Evolutionary conservation across 2,113 vertebrate genomes (phyloP).

Genomic region (Epinephelus moara): DNA sequence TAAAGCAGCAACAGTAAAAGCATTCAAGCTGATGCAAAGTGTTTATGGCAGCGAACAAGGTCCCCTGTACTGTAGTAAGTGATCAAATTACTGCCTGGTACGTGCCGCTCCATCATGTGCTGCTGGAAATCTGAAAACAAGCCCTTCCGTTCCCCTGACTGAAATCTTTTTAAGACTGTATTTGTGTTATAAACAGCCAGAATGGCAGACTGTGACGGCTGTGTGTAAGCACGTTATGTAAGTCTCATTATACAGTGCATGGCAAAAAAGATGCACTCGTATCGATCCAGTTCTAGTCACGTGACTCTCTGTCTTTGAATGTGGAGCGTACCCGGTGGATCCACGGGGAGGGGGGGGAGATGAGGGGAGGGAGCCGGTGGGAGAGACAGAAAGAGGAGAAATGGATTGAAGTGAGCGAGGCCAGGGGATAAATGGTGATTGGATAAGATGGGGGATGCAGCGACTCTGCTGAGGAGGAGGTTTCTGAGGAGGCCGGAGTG

Average conservation of each 20-base stretch:
- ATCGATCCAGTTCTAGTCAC: conserved; percentile 76
- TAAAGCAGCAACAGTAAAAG: conserved; percentile 52
- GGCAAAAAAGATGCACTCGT: conserved; percentile 70
- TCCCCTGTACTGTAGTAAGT: conserved; percentile 42
- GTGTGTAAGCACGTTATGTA: conserved; percentile 72
- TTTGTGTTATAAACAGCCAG: conserved; percentile 30
- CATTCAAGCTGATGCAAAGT: conserved; percentile 48
- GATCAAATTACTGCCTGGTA: conserved; percentile 67
- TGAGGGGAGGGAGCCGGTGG: neutral
- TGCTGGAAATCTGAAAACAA: conserved; percentile 44
- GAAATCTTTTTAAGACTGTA: conserved; percentile 7
- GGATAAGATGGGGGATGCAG: conserved; percentile 20
- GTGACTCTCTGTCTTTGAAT: conserved; percentile 72
- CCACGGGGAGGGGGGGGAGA: conserved; percentile 2
- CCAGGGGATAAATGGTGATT: conserved; percentile 35
- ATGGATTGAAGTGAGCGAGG: conserved; percentile 34
- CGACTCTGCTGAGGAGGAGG: conserved; percentile 55
- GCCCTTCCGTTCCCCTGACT: conserved; percentile 6
- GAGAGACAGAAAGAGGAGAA: conserved; percentile 19
- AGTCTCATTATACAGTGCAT: conserved; percentile 71
- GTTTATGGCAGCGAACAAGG: conserved; percentile 58
- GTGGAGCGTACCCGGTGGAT: conserved; percentile 53
- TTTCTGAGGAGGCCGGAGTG: conserved; percentile 38
- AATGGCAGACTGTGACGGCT: conserved; percentile 22
- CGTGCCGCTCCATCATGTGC: conserved; percentile 43